These are phyloP conservation scores for Camponotus pennsylvanicus DNA, from an alignment of 1,140 invertebrate species.

Conservation along the genomic window DNA sequence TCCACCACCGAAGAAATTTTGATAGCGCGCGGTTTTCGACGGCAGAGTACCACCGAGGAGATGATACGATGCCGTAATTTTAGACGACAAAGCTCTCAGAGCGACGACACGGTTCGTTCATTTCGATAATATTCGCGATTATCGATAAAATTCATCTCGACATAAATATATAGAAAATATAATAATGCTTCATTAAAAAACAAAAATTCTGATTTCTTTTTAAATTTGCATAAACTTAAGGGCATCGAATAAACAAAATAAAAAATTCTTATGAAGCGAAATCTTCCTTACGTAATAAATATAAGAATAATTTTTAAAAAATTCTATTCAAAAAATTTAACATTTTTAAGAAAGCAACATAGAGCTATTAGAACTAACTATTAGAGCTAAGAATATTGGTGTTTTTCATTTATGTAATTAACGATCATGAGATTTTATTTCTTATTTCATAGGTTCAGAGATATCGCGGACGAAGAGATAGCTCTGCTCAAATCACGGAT, in stretches of 20 bases:
- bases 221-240: neutral
- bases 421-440: neutral
- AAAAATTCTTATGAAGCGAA: neutral
- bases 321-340: neutral
- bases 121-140: neutral
- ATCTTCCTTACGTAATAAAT: neutral
- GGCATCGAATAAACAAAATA: neutral
- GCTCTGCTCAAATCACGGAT: slow-evolving; percentile 95
- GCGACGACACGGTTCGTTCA: slow-evolving; percentile 90
- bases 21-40: slow-evolving; percentile 94
- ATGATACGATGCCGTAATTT: slow-evolving; percentile 96
- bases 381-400: too few species aligned
- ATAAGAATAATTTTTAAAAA: neutral
- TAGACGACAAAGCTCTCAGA: slow-evolving; percentile 92
- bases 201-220: neutral
- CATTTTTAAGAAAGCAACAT: neutral
- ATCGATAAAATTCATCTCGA: neutral
- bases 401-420: neutral
- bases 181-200: neutral
- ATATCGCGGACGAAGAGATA: slow-evolving; percentile 93
- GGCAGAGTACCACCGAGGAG: slow-evolving; percentile 96
- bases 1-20: slow-evolving; percentile 97
- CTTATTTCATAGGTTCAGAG: slow-evolving; percentile 82
- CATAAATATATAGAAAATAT: neutral
- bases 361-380: neutral